Base-by-base conservation (phyloP, 2,113 vertebrate genomes). In the Paedocypris sp. region DNA sequence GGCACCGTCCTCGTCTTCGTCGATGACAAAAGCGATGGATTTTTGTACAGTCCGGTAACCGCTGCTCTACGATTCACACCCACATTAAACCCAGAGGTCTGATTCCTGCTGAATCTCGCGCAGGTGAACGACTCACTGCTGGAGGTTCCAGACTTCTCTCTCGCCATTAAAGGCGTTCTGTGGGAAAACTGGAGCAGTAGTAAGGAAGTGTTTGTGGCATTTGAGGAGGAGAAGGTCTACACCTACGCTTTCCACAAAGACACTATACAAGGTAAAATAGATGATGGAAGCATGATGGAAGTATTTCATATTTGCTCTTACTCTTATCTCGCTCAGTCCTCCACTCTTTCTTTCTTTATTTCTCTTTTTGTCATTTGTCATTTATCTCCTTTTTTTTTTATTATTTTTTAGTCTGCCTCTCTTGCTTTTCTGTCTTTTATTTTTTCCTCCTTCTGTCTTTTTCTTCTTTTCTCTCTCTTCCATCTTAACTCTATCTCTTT, bases 111-210 rank as follows among this genome's bases (percentile, higher is more conserved):
- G 3, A 9, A 3, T 23, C 16, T 3, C 28, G 3, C 15, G 60
- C 7, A 99, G 95, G 81, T 87, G 35, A 89, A 86, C 48, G 85
- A 89, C 45, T 75, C 73, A 12, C 80, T 85, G 45, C 81, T 83
- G 56, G 95, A 99, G 77, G 92, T 99, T 73, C 89, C 93, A 57
- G 80, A 91, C 71, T 92, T 99, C 70, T 89, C 92, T 6, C 91
- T 93, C 33, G 91, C 91, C 52, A 90, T 93, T 78, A 94, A 88
- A 69, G 91, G 91, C 72, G 83, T 98, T 52, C 80, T 99, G 33
- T 99, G 95, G 95, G 95, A 98, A 79, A 93, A 90, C 78, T 97
- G 90, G 87, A 83, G 86, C 1, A 74, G 85, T 73, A 90, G 92
- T 80, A 91, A 87, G 80, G 88, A 88, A 28, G 89, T 93, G 65